These are phyloP conservation scores for Agrochola lota DNA, from an alignment of 2,888 invertebrate species.

Conservation along the genomic window DNA sequence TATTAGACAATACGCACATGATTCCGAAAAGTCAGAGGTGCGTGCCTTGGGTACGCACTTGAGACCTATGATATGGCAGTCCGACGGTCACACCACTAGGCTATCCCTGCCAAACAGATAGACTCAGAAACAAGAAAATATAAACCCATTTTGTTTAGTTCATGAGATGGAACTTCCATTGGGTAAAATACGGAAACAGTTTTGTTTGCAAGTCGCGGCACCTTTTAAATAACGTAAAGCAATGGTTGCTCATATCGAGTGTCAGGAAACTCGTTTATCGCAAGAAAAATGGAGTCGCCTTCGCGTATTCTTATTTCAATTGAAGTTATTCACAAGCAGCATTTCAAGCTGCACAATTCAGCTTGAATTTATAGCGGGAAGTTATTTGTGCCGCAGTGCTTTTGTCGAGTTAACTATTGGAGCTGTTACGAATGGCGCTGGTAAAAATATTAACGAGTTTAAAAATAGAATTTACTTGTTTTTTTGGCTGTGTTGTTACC, in stretches of 20 bases:
- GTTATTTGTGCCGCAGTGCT: slow-evolving; percentile 73
- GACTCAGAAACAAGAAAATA: not conserved
- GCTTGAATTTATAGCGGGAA: slow-evolving; percentile 76
- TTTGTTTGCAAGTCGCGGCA: slow-evolving; percentile 14
- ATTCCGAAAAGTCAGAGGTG: too few species aligned
- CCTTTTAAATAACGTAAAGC: slow-evolving; percentile 38
- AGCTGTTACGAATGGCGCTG: slow-evolving; percentile 50
- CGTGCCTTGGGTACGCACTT: too few species aligned
- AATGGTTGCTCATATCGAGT: slow-evolving; percentile 54
- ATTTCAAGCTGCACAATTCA: slow-evolving; percentile 73
- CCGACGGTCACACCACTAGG: too few species aligned
- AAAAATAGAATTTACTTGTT: slow-evolving; percentile 25
- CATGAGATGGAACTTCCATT: not conserved
- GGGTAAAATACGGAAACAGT: slow-evolving; percentile 26
- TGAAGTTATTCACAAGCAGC: slow-evolving; percentile 76
- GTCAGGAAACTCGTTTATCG: slow-evolving; percentile 68
- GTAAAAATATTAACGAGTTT: slow-evolving; percentile 58
- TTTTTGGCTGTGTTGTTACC: slow-evolving; percentile 6
- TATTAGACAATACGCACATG: too few species aligned
- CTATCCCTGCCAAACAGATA: not conserved
- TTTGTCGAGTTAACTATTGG: slow-evolving; percentile 62
- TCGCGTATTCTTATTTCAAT: slow-evolving; percentile 78
- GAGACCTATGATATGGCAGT: too few species aligned
- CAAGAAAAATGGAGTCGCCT: slow-evolving; percentile 73
- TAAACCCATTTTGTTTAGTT: not conserved